These are phyloP conservation scores for Euura saliciscinereae DNA, from an alignment of 1,140 invertebrate genomes.

Conservation along the genomic window DNA sequence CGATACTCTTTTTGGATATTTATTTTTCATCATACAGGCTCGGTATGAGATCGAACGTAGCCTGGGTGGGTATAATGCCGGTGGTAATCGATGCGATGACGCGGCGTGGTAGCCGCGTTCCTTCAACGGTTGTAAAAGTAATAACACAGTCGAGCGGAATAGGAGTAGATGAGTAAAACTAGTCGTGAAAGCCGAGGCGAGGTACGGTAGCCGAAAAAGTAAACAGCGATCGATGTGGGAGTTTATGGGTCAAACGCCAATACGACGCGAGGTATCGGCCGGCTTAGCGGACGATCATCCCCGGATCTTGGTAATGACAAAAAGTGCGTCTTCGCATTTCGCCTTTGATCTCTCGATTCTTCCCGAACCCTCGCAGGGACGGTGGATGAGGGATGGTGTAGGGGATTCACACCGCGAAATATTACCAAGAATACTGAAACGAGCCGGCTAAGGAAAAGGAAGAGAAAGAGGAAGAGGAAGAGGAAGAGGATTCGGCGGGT, in stretches of 20 bases:
- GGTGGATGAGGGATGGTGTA: not conserved
- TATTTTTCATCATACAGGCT: too few relatives aligned
- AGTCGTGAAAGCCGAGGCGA: not conserved
- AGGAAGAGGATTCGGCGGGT: not conserved
- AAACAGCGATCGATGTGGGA: not conserved
- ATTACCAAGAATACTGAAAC: not conserved
- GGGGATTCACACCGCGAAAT: not conserved
- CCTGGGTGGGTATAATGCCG: too few relatives aligned
- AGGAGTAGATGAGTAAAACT: not conserved
- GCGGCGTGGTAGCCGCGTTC: not conserved
- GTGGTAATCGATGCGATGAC: not conserved
- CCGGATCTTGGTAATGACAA: slow-evolving; percentile 14
- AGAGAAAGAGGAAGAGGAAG: not conserved
- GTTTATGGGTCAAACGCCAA: slow-evolving; percentile 3
- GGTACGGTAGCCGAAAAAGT: not conserved
- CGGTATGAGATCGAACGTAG: too few relatives aligned
- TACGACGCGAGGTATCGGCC: not conserved
- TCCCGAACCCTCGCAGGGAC: not conserved
- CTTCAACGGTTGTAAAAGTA: not conserved
- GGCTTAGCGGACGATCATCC: slow-evolving; percentile 9
- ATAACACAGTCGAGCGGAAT: not conserved
- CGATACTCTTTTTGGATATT: not conserved
- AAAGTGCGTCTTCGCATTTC: not conserved
- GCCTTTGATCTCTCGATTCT: not conserved
- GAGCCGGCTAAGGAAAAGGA: not conserved